Base-by-base conservation (phyloP, 2,888 invertebrate genomes). In the Polydrusus tereticollis region DNA sequence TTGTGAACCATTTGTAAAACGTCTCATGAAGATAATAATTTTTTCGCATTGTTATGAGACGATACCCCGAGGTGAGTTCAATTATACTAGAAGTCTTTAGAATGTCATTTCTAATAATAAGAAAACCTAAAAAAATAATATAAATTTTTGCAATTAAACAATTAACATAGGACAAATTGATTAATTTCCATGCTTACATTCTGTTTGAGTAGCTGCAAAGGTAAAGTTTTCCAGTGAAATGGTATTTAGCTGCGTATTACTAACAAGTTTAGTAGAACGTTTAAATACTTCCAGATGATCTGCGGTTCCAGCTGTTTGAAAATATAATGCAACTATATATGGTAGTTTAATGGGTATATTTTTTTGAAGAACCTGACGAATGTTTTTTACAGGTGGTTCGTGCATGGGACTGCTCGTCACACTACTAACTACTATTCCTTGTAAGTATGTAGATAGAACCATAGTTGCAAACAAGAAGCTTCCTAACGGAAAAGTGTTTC, bases 351-450 rank as follows among this genome's bases (percentile, higher is more conserved):
- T 52, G 5, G 47, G 50, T 8, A 64, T 52, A 36, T 64, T 50
- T 50, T 36, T 47, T 33, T 52, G 14, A 8, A 64, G n/a, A 23
- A 64, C 23, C 21, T 50, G 33, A 12, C 23, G n/a, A 18, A 64
- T 33, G n/a, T 16, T 50, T 18, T 64, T 64, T 29, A 64, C 36
- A 10, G 63, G 52, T 21, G 36, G 50, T 36, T 64, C 63, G 18
- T 64, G 52, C 2, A 50, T 8, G 6, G 63, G 63, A n/a, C 63
- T 36, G 16, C 33, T 64, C 2, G 50, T 33, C n/a, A 52, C 20
- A 14, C 36, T 50, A 8, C 47, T 64, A 6, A 64, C 26, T 8
- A 47, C 36, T 3, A 47, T 1, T 64, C 47, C 52, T 64, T 64
- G 50, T 16, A 64, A 12, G n/a, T 64, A 50, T n/a, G 50, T 33